These are phyloP conservation scores for Hepsetus odoe DNA, from an alignment of 2,113 vertebrate species.

Conservation along the genomic window DNA sequence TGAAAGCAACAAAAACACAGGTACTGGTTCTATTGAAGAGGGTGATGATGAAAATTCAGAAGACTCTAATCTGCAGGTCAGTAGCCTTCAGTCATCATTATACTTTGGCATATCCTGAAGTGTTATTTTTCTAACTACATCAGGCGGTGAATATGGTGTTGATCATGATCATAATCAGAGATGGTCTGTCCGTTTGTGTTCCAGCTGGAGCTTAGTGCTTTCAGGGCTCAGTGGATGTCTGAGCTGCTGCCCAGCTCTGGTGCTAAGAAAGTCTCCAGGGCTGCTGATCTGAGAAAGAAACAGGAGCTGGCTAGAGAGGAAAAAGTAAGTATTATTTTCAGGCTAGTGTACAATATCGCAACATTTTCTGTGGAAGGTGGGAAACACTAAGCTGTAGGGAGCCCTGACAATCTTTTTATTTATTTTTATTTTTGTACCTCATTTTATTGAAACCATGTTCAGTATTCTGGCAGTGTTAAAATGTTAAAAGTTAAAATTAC, in stretches of 20 bases:
- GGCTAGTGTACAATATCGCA: background rate
- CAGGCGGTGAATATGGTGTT: background rate
- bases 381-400: no score
- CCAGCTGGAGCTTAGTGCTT: conserved; percentile 90
- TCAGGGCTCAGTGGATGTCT: conserved; percentile 97
- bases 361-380: background rate
- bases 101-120: no score
- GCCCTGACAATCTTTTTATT: no score
- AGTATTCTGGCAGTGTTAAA: no score
- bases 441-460: no score
- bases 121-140: background rate
- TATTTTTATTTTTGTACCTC: no score
- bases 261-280: conserved; percentile 70
- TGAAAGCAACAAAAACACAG: conserved; percentile 85
- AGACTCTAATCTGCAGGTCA: conserved; percentile 87
- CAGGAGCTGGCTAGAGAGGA: conserved; percentile 89
- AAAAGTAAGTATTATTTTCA: conserved; percentile 74
- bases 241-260: conserved; percentile 86
- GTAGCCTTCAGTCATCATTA: conserved; percentile 7
- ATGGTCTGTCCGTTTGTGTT: conserved; percentile 31
- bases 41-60: conserved; percentile 82
- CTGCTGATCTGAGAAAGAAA: conserved; percentile 79
- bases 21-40: conserved; percentile 72
- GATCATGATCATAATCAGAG: background rate
- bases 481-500: no score